A percentile compares a stretch with the other conserved stretches of the same genome.
Evolutionary conservation across 2,113 vertebrate species (phyloP).

Genomic region (Fukomys damarensis): DNA sequence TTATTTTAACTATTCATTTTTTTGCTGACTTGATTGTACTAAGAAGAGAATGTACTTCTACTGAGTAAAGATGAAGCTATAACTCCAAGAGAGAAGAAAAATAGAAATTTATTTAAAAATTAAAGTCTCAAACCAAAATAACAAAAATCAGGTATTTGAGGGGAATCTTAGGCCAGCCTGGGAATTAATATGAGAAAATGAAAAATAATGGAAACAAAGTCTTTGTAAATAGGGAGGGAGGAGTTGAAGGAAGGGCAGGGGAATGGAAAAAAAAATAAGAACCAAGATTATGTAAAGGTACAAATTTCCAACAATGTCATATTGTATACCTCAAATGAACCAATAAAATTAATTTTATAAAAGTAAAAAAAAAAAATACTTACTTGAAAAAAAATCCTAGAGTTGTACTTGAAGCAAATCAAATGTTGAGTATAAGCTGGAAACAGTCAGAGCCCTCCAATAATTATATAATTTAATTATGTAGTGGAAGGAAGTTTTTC

Average conservation of each 20-base stretch:
- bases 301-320: too few species aligned
- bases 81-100: slow-evolving; percentile 24
- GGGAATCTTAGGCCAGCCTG: neutral
- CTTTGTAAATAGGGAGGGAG: too few species aligned
- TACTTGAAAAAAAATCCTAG: slow-evolving; percentile 7
- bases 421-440: neutral
- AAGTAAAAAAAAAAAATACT: too few species aligned
- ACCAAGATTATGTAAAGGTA: too few species aligned
- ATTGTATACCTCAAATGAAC: too few species aligned
- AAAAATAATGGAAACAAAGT: too few species aligned
- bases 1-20: neutral
- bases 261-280: too few species aligned
- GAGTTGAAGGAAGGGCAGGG: too few species aligned
- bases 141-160: neutral
- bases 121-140: neutral
- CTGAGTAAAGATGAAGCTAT: neutral
- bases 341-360: too few species aligned
- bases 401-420: neutral
- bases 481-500: neutral
- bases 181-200: too few species aligned
- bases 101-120: neutral
- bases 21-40: neutral
- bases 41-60: neutral
- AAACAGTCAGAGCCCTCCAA: neutral
- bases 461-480: neutral